phyloP scores from a whole-genome alignment of 2,797 vertebrate genomes.

The Glossophaga mutica region DNA sequence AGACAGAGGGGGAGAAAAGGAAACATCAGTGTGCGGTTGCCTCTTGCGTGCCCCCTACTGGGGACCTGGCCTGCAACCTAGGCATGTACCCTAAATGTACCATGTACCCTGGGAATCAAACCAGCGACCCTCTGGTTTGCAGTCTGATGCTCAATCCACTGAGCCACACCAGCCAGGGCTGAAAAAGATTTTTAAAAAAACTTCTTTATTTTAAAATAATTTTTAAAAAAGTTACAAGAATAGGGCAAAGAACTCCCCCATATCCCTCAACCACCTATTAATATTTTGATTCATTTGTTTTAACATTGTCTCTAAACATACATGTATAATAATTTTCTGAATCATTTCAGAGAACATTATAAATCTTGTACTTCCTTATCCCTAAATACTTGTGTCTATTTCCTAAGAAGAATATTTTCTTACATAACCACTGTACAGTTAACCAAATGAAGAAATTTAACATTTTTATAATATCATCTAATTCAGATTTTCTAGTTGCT shows the following conservation, averaged over 20 bases:
- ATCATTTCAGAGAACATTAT: neutral
- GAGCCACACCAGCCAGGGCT: too few relatives aligned
- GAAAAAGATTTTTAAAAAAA: too few relatives aligned
- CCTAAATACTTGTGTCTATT: neutral
- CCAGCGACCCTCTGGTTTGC: too few relatives aligned
- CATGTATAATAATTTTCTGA: neutral
- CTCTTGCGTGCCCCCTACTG: too few relatives aligned
- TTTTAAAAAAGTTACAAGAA: neutral
- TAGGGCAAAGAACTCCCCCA: neutral
- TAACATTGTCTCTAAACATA: neutral
- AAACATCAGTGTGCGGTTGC: too few relatives aligned
- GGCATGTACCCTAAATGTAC: too few relatives aligned
- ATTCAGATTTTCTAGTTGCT: neutral
- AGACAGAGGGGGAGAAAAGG: too few relatives aligned
- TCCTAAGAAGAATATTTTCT: neutral
- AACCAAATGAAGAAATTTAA: neutral
- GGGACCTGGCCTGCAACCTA: too few relatives aligned
- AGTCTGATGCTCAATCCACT: too few relatives aligned
- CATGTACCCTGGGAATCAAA: too few relatives aligned
- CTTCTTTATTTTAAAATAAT: neutral
- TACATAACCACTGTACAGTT: neutral
- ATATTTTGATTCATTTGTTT: neutral
- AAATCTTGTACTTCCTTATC: neutral
- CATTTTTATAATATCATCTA: neutral
- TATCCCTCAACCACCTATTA: neutral